These are phyloP conservation scores for Orthosia cruda DNA, from an alignment of 2,888 invertebrate species.

Conservation along the genomic window DNA sequence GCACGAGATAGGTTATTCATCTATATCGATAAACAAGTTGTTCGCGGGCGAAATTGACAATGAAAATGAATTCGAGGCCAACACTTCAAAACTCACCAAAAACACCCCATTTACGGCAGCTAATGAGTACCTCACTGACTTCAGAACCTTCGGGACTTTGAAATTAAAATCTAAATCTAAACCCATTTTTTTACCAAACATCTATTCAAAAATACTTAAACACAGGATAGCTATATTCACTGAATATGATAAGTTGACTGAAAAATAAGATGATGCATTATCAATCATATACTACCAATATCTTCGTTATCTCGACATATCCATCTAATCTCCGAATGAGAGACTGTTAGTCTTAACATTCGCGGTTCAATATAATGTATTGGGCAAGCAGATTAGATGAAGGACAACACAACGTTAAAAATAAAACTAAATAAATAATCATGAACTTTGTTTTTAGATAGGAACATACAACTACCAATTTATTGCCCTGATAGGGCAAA, in stretches of 20 bases:
- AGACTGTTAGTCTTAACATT: conserved; percentile 45
- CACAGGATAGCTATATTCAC: conserved; percentile 57
- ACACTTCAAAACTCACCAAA: conserved; percentile 91
- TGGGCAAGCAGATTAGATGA: conserved; percentile 31
- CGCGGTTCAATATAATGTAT: conserved; percentile 25
- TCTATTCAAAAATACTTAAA: conserved; percentile 6
- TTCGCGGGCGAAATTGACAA: conserved; percentile 32
- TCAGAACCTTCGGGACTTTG: conserved; percentile 89
- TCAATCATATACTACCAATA: conserved; percentile 82
- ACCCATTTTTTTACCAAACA: conserved; percentile 65
- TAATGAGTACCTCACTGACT: conserved; percentile 93
- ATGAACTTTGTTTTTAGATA: neutral
- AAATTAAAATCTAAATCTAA: conserved; percentile 82
- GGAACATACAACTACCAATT: neutral
- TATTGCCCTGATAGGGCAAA: neutral
- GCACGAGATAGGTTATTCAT: conserved; percentile 3
- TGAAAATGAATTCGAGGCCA: conserved; percentile 25
- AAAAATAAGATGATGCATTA: conserved; percentile 81
- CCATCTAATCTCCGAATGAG: conserved; percentile 81
- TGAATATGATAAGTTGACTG: conserved; percentile 74
- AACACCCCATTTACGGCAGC: conserved; percentile 94
- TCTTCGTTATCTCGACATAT: conserved; percentile 85
- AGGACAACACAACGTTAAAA: neutral
- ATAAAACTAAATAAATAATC: neutral
- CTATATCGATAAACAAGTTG: conserved; percentile 24